A percentile compares a stretch with the other conserved stretches of the same genome.
Evolutionary conservation across 2,113 vertebrate species (phyloP).

Genomic region (Mola mola): DNA sequence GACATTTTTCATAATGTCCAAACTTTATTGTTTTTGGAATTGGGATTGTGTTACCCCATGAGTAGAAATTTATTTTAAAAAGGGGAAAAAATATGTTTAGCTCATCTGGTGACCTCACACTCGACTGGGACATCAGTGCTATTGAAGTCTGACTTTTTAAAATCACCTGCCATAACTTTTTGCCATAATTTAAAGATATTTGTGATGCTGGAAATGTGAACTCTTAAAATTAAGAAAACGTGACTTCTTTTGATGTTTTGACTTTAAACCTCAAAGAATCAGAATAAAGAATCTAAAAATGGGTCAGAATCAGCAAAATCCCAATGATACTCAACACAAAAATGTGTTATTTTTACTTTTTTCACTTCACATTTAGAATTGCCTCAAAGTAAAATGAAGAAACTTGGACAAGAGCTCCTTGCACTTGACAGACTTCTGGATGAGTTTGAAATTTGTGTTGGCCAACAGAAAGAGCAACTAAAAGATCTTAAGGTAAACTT

Average conservation of each 20-base stretch:
- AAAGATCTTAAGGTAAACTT: conserved; percentile 71
- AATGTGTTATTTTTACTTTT: neutral
- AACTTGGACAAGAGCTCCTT: conserved; percentile 72
- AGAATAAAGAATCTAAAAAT: neutral
- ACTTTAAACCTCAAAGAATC: neutral
- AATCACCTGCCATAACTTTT: too few relatives aligned
- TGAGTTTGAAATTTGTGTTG: conserved; percentile 71
- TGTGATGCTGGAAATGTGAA: too few relatives aligned
- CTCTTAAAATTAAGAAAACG: too few relatives aligned
- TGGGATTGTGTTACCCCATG: too few relatives aligned
- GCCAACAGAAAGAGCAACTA: conserved; percentile 67
- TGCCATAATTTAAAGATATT: too few relatives aligned
- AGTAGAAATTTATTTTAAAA: too few relatives aligned
- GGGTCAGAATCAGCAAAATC: too few relatives aligned
- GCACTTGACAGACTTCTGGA: conserved; percentile 66
- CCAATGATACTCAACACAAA: neutral
- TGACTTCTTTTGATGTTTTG: neutral
- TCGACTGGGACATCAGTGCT: too few relatives aligned
- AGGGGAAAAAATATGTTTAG: too few relatives aligned
- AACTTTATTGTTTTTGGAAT: neutral
- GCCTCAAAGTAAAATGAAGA: conserved; percentile 70
- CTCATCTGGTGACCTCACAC: too few relatives aligned
- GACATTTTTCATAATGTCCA: too few relatives aligned
- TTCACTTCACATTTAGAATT: conserved; percentile 58
- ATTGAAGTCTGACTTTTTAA: too few relatives aligned